A percentile compares a stretch with the other conserved stretches of the same genome.
phyloP scores from a whole-genome alignment of 2,888 invertebrate species.

The Xylota sylvarum region DNA sequence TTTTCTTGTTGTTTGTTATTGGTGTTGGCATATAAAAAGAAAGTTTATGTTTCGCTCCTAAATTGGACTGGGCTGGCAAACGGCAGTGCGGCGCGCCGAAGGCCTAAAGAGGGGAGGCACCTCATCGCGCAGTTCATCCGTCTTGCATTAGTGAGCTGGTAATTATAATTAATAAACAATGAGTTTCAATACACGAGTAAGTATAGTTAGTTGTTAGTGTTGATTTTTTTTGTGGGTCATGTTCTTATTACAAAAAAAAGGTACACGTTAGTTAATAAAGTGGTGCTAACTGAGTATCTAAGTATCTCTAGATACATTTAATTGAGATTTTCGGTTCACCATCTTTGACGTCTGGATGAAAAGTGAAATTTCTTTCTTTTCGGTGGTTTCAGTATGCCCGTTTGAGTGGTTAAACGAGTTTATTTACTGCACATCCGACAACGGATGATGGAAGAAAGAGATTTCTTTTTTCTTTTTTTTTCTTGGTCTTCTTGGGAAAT shows the following conservation, averaged over 20 bases:
- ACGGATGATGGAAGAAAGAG: not conserved
- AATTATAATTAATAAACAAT: slow-evolving; percentile 71
- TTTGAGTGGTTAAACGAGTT: slow-evolving; percentile 5
- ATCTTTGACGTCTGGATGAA: slow-evolving; percentile 16
- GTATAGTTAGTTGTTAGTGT: slow-evolving; percentile 1
- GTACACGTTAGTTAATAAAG: not conserved
- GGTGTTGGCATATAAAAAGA: slow-evolving; percentile 54
- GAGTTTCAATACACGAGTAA: slow-evolving; percentile 32
- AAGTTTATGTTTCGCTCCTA: slow-evolving; percentile 54
- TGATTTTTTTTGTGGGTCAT: slow-evolving; percentile 60
- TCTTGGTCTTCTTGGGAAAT: slow-evolving; percentile 16
- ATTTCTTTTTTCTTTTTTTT: slow-evolving; percentile 36
- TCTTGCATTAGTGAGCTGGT: slow-evolving; percentile 52
- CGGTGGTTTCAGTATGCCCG: slow-evolving; percentile 3
- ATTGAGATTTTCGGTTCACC: slow-evolving; percentile 17
- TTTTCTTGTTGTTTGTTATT: slow-evolving; percentile 10
- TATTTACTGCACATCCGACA: slow-evolving; percentile 4
- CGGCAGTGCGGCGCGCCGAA: slow-evolving; percentile 13
- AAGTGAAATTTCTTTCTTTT: slow-evolving; percentile 57
- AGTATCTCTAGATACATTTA: not conserved
- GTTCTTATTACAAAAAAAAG: slow-evolving; percentile 45
- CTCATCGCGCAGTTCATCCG: slow-evolving; percentile 7
- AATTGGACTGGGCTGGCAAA: slow-evolving; percentile 57
- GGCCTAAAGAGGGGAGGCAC: slow-evolving; percentile 11
- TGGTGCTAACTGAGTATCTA: slow-evolving; percentile 2